These are phyloP conservation scores for Notothenia rossii DNA, from an alignment of 2,113 vertebrate genomes.

Conservation along the genomic window DNA sequence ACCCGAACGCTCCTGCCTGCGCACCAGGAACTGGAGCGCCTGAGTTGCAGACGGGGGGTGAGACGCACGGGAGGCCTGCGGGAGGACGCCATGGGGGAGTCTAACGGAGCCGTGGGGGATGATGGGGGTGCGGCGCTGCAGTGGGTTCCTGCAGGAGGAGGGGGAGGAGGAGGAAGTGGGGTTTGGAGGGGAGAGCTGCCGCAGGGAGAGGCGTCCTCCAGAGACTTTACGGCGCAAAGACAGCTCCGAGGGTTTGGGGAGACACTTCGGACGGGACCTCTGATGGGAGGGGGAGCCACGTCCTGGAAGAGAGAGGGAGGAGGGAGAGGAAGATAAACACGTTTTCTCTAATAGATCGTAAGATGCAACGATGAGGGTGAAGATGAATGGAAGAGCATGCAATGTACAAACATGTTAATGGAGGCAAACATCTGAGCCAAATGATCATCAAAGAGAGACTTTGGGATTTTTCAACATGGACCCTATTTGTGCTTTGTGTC, in stretches of 20 bases:
- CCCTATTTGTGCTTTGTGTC: too few relatives aligned
- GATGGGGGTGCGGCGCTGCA: constrained; percentile 86
- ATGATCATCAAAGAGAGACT: too few relatives aligned
- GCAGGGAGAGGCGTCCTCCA: constrained; percentile 23
- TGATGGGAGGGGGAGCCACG: constrained; percentile 26
- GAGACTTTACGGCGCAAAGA: constrained; percentile 44
- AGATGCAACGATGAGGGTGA: not conserved
- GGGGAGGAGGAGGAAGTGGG: constrained; percentile 76
- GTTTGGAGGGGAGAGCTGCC: constrained; percentile 35
- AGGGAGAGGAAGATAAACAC: not conserved
- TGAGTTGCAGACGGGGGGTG: not conserved
- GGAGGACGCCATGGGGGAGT: constrained; percentile 84
- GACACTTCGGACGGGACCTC: constrained; percentile 46
- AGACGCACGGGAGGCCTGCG: constrained; percentile 20
- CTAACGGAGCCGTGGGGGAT: constrained; percentile 89
- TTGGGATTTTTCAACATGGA: too few relatives aligned
- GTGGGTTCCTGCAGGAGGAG: constrained; percentile 81
- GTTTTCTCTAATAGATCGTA: not conserved
- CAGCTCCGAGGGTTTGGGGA: constrained; percentile 57
- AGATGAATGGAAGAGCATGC: constrained; percentile 60
- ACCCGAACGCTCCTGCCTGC: constrained; percentile 83
- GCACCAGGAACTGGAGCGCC: constrained; percentile 38
- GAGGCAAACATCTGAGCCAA: not conserved
- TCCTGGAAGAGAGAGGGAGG: constrained; percentile 62
- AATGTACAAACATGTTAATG: not conserved